These are phyloP conservation scores for Manis crassicaudata DNA, from an alignment of 2,797 vertebrate genomes.

Conservation along the genomic window DNA sequence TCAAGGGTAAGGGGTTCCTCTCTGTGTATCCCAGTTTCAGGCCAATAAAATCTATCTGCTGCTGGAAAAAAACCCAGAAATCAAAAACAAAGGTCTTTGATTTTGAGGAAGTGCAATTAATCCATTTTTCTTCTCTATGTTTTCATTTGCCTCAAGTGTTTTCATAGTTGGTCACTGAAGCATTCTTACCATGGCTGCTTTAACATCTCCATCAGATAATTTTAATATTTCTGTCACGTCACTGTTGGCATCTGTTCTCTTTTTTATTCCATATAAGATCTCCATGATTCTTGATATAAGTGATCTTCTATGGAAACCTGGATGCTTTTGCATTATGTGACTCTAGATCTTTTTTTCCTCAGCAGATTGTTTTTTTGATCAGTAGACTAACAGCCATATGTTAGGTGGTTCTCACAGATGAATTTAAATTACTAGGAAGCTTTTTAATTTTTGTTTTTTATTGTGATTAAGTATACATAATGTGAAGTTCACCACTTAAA, in stretches of 20 bases:
- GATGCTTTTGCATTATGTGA: background rate
- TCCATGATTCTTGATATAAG: background rate
- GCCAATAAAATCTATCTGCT: slow-evolving; percentile 66
- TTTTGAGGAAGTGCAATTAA: background rate
- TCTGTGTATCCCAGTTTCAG: slow-evolving; percentile 2
- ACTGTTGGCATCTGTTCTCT: no score
- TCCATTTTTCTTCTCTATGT: background rate
- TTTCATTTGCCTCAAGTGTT: background rate
- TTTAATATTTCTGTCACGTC: no score
- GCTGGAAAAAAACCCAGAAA: background rate
- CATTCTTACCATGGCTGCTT: no score
- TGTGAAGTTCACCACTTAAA: no score
- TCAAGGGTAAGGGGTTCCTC: background rate
- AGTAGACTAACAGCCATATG: background rate
- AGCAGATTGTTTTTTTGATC: background rate
- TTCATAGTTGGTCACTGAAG: no score
- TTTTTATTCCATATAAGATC: background rate
- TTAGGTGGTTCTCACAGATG: background rate
- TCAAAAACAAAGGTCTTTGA: slow-evolving; percentile 54
- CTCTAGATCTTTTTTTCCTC: background rate
- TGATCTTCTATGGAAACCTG: background rate
- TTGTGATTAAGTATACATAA: no score
- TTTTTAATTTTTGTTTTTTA: no score
- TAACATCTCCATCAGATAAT: no score
- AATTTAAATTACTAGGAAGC: no score